Evolutionary conservation across 2,797 vertebrate genomes (phyloP).

Genomic region (Thripadectes ignobilis): DNA sequence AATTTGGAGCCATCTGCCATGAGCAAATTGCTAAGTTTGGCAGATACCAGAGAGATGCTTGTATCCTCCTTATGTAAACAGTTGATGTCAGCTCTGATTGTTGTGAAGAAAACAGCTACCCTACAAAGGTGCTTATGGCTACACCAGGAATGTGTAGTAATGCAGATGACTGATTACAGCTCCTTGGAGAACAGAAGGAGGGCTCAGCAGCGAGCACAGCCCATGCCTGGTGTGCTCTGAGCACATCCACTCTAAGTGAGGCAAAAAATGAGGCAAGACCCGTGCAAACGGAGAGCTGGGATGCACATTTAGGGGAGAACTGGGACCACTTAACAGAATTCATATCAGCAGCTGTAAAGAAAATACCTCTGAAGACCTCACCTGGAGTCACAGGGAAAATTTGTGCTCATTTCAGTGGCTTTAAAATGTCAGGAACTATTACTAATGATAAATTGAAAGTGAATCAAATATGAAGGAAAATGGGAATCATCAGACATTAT

Average conservation of each 20-base stretch:
- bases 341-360: not conserved
- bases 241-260: not conserved
- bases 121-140: constrained; percentile 41
- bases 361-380: not conserved
- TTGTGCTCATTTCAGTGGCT: not conserved
- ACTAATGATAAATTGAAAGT: not conserved
- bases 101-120: constrained; percentile 43
- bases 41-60: constrained; percentile 55
- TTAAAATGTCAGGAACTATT: not conserved
- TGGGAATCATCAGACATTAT: not conserved
- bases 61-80: constrained; percentile 23
- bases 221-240: not conserved
- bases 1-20: constrained; percentile 73
- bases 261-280: rapidly evolving
- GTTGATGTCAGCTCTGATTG: constrained; percentile 49
- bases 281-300: not conserved
- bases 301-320: not conserved
- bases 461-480: not conserved
- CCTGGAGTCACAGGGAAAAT: not conserved
- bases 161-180: not conserved
- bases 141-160: not conserved
- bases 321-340: rapidly evolving
- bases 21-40: constrained; percentile 66
- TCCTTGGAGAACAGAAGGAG: not conserved
- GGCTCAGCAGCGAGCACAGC: not conserved